A percentile compares a stretch with the other conserved stretches of the same genome.
phyloP scores from a whole-genome alignment of 2,113 vertebrate species.

The Tiliqua scincoides region DNA sequence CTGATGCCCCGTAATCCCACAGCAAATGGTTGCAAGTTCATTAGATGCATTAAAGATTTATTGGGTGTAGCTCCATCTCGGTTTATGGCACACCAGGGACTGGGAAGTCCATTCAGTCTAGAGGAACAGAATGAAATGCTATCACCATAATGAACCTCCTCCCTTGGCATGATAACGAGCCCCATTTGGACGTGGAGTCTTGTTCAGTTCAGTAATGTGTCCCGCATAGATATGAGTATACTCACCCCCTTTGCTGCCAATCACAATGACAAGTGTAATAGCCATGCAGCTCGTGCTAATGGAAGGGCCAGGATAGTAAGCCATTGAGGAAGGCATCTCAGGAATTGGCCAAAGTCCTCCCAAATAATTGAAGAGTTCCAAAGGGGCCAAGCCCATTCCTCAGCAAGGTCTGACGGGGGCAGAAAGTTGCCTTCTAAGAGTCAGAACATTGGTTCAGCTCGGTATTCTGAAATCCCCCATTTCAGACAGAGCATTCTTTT shows the following conservation, averaged over 20 bases:
- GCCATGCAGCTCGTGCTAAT: not conserved
- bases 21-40: slow-evolving; percentile 44
- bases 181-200: slow-evolving; percentile 23
- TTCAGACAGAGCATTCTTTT: too few species aligned
- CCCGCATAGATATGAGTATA: slow-evolving; percentile 16
- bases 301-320: not conserved
- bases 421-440: not conserved
- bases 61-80: not conserved
- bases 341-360: slow-evolving; percentile 14
- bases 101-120: not conserved
- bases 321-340: not conserved
- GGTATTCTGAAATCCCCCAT: too few species aligned
- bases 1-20: not conserved
- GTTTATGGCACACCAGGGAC: not conserved
- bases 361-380: not conserved
- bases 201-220: slow-evolving; percentile 18
- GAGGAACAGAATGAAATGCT: slow-evolving; percentile 27
- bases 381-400: slow-evolving; percentile 3
- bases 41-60: slow-evolving; percentile 60
- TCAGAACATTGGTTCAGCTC: too few species aligned
- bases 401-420: not conserved
- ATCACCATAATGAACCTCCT: slow-evolving; percentile 20
- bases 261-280: slow-evolving; percentile 5
- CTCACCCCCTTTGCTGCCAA: not conserved
- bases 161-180: slow-evolving; percentile 1